phyloP scores from a whole-genome alignment of 2,888 invertebrate genomes.

The Eugnorisma glareosa region DNA sequence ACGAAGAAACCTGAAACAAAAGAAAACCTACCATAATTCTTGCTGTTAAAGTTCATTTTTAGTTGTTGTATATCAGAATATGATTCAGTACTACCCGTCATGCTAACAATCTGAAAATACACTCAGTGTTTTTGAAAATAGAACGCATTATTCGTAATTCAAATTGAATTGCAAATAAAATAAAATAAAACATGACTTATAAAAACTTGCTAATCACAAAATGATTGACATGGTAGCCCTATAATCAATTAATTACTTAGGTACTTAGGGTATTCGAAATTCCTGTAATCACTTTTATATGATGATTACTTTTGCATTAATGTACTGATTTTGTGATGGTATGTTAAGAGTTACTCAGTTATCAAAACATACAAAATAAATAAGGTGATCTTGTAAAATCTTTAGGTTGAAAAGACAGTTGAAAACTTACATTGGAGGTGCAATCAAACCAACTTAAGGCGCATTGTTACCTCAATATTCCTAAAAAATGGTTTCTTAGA shows the following conservation, averaged over 20 bases:
- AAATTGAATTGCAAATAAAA: neutral
- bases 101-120: constrained; percentile 51
- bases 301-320: neutral
- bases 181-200: neutral
- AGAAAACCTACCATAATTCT: constrained; percentile 7
- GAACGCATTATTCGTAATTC: constrained; percentile 43
- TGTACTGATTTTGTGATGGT: neutral
- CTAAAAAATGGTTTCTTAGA: too few species aligned
- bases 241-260: too few species aligned
- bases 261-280: constrained; percentile 12
- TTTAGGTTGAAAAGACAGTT: too few species aligned
- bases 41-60: neutral
- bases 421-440: too few species aligned
- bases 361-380: too few species aligned
- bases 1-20: neutral
- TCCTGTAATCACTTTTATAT: constrained; percentile 11
- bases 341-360: constrained; percentile 7
- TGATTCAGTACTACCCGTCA: constrained; percentile 27
- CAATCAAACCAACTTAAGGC: too few species aligned
- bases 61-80: neutral
- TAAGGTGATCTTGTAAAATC: too few species aligned
- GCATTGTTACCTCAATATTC: too few species aligned
- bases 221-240: constrained; percentile 19
- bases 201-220: constrained; percentile 31
- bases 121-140: constrained; percentile 57